phyloP scores from a whole-genome alignment of 2,113 vertebrate genomes.

The Cololabis saira region DNA sequence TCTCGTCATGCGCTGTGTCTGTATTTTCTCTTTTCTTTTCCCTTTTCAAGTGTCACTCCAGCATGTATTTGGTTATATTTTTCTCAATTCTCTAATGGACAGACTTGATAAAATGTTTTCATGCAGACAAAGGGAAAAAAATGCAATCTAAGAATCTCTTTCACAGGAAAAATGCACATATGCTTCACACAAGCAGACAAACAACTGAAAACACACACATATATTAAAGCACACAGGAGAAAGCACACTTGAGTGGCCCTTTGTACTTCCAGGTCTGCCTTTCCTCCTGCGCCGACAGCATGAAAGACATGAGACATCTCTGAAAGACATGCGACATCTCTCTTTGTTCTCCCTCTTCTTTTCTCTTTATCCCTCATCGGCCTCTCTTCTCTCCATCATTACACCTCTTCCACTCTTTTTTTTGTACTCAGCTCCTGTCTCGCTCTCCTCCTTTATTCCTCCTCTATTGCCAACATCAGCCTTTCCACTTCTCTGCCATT shows the following conservation, averaged over 20 bases:
- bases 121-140: background rate
- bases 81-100: slow-evolving; percentile 16
- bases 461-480: slow-evolving; percentile 38
- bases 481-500: slow-evolving; percentile 47
- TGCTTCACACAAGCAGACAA: slow-evolving; percentile 14
- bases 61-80: slow-evolving; percentile 1
- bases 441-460: slow-evolving; percentile 55
- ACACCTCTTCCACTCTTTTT: slow-evolving; percentile 45
- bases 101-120: background rate
- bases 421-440: slow-evolving; percentile 54
- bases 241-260: slow-evolving; percentile 37
- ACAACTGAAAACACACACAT: slow-evolving; percentile 17
- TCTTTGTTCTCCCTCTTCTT: slow-evolving; percentile 53
- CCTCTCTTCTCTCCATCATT: slow-evolving; percentile 62
- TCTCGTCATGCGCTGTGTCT: too few relatives aligned
- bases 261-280: slow-evolving; percentile 49
- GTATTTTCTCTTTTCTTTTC: slow-evolving; percentile 28
- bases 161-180: slow-evolving; percentile 29
- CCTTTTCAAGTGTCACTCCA: slow-evolving; percentile 21
- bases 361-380: slow-evolving; percentile 50
- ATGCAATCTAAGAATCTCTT: slow-evolving; percentile 13
- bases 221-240: slow-evolving; percentile 13
- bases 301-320: slow-evolving; percentile 62
- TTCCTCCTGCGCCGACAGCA: slow-evolving; percentile 51
- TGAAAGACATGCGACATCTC: slow-evolving; percentile 62